These are phyloP conservation scores for Prolemur simus DNA, from an alignment of 2,113 vertebrate genomes.

Conservation along the genomic window DNA sequence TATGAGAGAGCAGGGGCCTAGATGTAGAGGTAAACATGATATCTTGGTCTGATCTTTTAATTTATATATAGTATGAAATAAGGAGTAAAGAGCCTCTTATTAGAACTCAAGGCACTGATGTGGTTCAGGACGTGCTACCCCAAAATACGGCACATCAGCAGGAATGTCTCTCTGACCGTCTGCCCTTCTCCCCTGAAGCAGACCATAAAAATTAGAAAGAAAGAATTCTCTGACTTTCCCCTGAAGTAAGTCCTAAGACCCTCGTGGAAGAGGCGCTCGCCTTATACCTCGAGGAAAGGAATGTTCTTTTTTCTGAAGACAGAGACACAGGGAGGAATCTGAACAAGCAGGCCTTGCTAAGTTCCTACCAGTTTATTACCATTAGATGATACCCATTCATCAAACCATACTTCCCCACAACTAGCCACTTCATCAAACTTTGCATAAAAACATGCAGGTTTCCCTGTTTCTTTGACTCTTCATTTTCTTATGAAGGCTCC, in stretches of 20 bases:
- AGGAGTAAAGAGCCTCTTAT: not conserved
- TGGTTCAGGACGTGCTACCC: not conserved
- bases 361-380: not conserved
- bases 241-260: not conserved
- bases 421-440: not conserved
- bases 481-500: not conserved
- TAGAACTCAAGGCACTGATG: not conserved
- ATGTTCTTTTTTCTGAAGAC: not conserved
- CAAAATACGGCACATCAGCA: not conserved
- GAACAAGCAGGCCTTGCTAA: not conserved
- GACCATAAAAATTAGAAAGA: not conserved
- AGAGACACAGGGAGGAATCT: not conserved
- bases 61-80: not conserved
- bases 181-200: not conserved
- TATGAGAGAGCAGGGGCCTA: not conserved
- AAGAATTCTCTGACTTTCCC: not conserved
- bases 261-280: not conserved
- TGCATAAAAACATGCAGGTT: not conserved
- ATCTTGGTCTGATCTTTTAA: not conserved
- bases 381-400: not conserved
- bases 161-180: not conserved
- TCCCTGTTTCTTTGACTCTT: not conserved
- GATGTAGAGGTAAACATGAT: not conserved
- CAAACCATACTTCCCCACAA: not conserved
- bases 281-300: not conserved